A percentile compares a stretch with the other conserved stretches of the same genome.
These are phyloP conservation scores for Lytechinus pictus DNA, from an alignment of 35 echinoderm and acorn worm genomes.

Conservation along the genomic window DNA sequence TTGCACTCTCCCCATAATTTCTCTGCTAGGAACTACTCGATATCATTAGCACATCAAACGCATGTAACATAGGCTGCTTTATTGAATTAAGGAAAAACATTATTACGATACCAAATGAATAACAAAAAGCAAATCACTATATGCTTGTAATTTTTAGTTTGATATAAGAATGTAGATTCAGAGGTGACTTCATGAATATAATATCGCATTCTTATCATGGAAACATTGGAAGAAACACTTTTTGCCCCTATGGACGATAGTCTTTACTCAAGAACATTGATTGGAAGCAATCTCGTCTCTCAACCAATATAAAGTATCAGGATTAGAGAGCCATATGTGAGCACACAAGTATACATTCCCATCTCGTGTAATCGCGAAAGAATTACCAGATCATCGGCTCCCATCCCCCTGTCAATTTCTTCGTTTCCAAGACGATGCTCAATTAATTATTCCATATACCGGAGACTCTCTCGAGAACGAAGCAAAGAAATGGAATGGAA, in stretches of 20 bases:
- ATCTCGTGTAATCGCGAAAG: background rate
- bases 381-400: background rate
- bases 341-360: background rate
- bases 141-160: too few species aligned
- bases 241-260: background rate
- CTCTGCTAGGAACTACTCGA: background rate
- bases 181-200: background rate
- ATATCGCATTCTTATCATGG: background rate
- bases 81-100: background rate
- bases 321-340: background rate
- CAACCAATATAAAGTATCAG: background rate
- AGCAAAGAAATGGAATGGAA: background rate
- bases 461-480: background rate
- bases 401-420: background rate
- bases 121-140: too few species aligned
- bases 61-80: background rate
- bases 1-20: background rate
- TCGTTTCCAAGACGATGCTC: background rate
- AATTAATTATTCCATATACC: background rate
- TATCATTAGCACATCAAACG: background rate
- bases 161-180: background rate
- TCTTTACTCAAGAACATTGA: background rate
- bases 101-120: background rate
- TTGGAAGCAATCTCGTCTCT: background rate
- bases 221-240: background rate